Base-by-base conservation (phyloP, 35 echinoderm and acorn worm species). In the Apostichopus parvimensis region DNA sequence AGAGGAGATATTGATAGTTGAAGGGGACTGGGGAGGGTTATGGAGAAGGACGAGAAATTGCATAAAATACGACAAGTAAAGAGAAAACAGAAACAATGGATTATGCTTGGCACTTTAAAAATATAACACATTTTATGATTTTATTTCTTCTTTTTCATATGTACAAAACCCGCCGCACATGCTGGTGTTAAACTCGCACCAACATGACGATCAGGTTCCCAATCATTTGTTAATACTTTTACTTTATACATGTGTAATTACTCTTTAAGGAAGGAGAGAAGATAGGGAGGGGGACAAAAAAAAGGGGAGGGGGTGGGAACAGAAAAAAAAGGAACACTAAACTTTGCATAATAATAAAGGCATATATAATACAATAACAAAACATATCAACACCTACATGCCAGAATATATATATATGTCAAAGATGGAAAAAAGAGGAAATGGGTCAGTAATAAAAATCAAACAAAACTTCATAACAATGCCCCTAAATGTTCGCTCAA, bases 51-150 rank as follows among this genome's bases (percentile, higher is more conserved):
- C 34, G 34, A 45, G 34, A 45, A 45, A 45, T 45, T 45, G 34
- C 34, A 45, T 45, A 4, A 34, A 45, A 45, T 45, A 45, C 2
- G 34, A 45, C 34, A 45, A 68, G 20, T 0, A 87, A 7, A 87
- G 59, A 87, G 28, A 55, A 87, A 8, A 26, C 12, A 22, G 10
- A 60, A 24, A 87, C 18, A 24, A 68, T 53, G 25, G 24, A 25
- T 56, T 72, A 87, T 87, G 85, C 85, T 87, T 87, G 85, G 85
- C 85, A 87, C 85, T 87, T 87, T 87, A 87, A 87, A 87, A 87
- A 87, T 87, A 87, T 87, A 87, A 87, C 85, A 87, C 85, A 87
- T 87, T 87, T 20, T 87, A 57, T 75, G 71, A 75, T 75, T 68
- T 68, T 68, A 68, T 68, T 75, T 75, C 12, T 75, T 75, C 14